phyloP scores from a whole-genome alignment of 2,888 invertebrate species.

The Drosophila peninsularis region DNA sequence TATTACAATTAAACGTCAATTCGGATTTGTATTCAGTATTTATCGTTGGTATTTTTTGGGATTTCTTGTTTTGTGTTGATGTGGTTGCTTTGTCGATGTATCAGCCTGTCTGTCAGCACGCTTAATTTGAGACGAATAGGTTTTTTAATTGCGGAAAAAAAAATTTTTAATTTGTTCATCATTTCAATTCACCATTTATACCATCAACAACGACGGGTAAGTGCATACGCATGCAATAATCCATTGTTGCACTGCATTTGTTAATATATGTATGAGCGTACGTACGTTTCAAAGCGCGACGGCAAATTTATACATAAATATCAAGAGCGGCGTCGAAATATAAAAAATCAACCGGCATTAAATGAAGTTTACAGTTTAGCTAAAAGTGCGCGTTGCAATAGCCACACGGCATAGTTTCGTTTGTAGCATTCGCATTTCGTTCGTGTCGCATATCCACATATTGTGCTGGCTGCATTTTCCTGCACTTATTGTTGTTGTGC shows the following conservation, averaged over 20 bases:
- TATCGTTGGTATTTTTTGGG: slow-evolving; percentile 18
- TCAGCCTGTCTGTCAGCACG: slow-evolving; percentile 29
- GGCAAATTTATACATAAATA: background rate
- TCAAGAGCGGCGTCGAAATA: slow-evolving; percentile 8
- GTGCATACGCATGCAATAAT: background rate
- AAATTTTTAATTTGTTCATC: background rate
- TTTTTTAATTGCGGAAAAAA: slow-evolving; percentile 14
- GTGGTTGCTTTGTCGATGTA: slow-evolving; percentile 12
- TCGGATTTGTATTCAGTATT: background rate
- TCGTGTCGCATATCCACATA: background rate
- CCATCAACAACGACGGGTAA: slow-evolving; percentile 17
- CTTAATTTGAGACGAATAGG: slow-evolving; percentile 17
- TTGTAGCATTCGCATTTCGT: background rate
- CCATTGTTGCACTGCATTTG: background rate
- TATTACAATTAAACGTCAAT: accelerated
- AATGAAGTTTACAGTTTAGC: slow-evolving; percentile 20
- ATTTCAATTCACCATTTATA: background rate
- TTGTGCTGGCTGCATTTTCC: background rate
- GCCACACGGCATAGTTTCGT: background rate
- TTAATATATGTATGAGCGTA: background rate
- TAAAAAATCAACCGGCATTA: slow-evolving; percentile 41
- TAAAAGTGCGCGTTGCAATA: background rate
- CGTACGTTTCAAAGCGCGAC: background rate
- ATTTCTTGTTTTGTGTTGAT: slow-evolving; percentile 22
- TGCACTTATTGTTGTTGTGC: slow-evolving; percentile 1